These are phyloP conservation scores for Cariama cristata DNA, from an alignment of 2,113 vertebrate species.

Conservation along the genomic window DNA sequence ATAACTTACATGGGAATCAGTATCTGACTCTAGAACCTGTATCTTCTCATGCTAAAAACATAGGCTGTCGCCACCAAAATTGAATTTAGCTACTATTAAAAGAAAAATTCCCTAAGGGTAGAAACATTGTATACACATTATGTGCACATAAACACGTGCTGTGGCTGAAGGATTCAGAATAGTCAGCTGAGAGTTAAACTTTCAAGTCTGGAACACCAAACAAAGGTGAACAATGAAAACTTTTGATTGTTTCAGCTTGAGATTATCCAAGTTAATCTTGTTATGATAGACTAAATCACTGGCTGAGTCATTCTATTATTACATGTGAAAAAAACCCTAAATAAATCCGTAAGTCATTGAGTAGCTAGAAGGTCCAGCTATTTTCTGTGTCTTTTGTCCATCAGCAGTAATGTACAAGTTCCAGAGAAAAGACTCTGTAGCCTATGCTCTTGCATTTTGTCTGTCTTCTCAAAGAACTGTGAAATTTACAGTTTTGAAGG, in stretches of 20 bases:
- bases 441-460: not conserved
- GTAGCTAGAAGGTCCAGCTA: not conserved
- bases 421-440: not conserved
- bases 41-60: not conserved
- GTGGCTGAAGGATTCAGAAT: not conserved
- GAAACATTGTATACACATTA: not conserved
- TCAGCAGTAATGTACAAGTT: not conserved
- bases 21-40: not conserved
- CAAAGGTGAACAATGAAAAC: not conserved
- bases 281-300: not conserved
- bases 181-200: not conserved
- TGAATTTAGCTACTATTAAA: not conserved
- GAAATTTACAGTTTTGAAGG: not conserved
- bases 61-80: not conserved
- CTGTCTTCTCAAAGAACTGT: not conserved
- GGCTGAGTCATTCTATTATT: not conserved
- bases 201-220: not conserved
- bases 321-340: not conserved
- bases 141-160: not conserved
- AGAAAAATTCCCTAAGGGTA: not conserved
- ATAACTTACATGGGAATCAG: not conserved
- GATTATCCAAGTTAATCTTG: not conserved
- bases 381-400: not conserved
- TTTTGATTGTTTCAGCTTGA: not conserved
- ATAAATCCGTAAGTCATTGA: not conserved